A percentile compares a stretch with the other conserved stretches of the same genome.
Evolutionary conservation across 2,888 invertebrate species (phyloP).

Genomic region (Machimus rusticus): DNA sequence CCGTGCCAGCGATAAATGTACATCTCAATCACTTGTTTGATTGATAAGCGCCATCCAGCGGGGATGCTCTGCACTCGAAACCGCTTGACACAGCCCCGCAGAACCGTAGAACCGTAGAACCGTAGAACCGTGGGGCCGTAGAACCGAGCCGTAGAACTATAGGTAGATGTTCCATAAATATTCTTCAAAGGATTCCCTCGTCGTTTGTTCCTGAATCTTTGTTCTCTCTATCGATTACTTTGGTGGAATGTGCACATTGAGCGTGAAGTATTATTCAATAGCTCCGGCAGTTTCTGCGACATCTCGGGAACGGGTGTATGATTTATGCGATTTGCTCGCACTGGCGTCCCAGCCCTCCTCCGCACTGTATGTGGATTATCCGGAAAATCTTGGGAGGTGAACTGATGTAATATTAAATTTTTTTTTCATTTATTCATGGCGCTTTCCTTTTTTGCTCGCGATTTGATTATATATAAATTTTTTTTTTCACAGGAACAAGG

Average conservation of each 20-base stretch:
- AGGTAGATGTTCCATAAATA: background rate
- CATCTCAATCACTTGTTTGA: slow-evolving; percentile 34
- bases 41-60: slow-evolving; percentile 10
- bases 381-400: slow-evolving; percentile 11
- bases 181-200: slow-evolving; percentile 26
- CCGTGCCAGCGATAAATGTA: slow-evolving; percentile 20
- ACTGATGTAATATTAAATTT: slow-evolving; percentile 33
- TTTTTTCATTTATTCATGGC: slow-evolving; percentile 31
- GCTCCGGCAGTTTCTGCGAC: slow-evolving; percentile 25
- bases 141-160: background rate
- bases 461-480: background rate
- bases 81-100: background rate
- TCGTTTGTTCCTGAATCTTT: slow-evolving; percentile 24
- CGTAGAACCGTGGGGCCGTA: background rate
- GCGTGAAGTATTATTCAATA: slow-evolving; percentile 36
- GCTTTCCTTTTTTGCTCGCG: background rate
- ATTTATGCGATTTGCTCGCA: slow-evolving; percentile 28
- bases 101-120: background rate
- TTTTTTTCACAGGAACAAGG: background rate
- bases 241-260: slow-evolving; percentile 19
- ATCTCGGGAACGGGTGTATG: slow-evolving; percentile 8
- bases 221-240: slow-evolving; percentile 31
- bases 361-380: background rate
- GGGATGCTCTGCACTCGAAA: background rate
- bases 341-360: background rate